A percentile compares a stretch with the other conserved stretches of the same genome.
Evolutionary conservation across 1,140 invertebrate species (phyloP).

Genomic region (Ylistrum balloti): DNA sequence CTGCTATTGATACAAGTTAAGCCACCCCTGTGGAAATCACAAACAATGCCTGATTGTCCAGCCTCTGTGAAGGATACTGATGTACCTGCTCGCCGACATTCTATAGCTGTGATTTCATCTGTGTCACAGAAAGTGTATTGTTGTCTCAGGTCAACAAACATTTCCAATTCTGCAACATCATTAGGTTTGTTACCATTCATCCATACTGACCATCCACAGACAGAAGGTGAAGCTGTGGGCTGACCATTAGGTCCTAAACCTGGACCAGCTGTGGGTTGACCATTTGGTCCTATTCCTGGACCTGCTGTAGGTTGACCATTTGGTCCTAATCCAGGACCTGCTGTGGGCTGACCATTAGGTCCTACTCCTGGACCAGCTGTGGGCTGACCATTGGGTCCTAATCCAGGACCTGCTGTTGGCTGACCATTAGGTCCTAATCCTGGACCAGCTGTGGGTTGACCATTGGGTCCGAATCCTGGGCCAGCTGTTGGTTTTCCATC

Average conservation of each 20-base stretch:
- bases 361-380: not conserved
- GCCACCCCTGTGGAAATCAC: conserved; percentile 87
- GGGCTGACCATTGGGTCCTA: not conserved
- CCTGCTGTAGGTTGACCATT: conserved; percentile 50
- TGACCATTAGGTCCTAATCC: conserved; percentile 12
- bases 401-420: conserved; percentile 50
- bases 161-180: conserved; percentile 85
- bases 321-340: conserved; percentile 42
- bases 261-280: conserved; percentile 12
- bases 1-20: conserved; percentile 85
- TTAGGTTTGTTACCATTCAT: conserved; percentile 74
- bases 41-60: conserved; percentile 86
- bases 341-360: conserved; percentile 41
- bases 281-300: conserved; percentile 50
- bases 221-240: conserved; percentile 47
- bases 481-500: not conserved
- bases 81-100: conserved; percentile 70
- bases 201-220: conserved; percentile 79
- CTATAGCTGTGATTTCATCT: conserved; percentile 77
- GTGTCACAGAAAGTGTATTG: conserved; percentile 82
- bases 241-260: not conserved
- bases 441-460: conserved; percentile 53
- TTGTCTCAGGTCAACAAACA: conserved; percentile 84
- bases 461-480: not conserved
- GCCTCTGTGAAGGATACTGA: conserved; percentile 56